phyloP scores from a whole-genome alignment of 1,140 invertebrate species.

The Wasmannia auropunctata region DNA sequence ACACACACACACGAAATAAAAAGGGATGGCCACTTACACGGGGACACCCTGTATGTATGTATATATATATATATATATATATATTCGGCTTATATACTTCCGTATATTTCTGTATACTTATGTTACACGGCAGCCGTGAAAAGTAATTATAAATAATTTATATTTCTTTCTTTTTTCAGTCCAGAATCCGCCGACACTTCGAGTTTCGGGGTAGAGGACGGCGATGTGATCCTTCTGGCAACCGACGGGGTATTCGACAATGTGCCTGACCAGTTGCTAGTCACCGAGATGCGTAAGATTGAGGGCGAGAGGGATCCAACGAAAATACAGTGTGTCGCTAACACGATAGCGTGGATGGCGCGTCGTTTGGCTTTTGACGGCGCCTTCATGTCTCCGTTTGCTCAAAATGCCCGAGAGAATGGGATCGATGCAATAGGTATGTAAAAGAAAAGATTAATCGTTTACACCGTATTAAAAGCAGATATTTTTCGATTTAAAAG shows the following conservation, averaged over 20 bases:
- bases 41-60: too few relatives aligned
- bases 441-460: constrained; percentile 64
- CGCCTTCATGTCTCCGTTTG: constrained; percentile 98
- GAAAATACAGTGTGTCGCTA: constrained; percentile 95
- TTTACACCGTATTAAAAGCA: background rate
- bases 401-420: constrained; percentile 95
- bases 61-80: background rate
- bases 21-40: too few relatives aligned
- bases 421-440: constrained; percentile 96
- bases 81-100: background rate
- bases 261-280: constrained; percentile 95
- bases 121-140: background rate
- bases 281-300: constrained; percentile 91
- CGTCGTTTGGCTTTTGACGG: constrained; percentile 96
- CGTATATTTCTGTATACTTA: constrained; percentile 30
- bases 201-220: constrained; percentile 96
- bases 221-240: constrained; percentile 97
- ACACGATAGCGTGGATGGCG: constrained; percentile 97
- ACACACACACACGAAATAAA: too few relatives aligned
- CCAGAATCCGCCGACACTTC: constrained; percentile 96
- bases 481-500: background rate
- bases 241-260: constrained; percentile 99
- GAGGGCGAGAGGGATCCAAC: constrained; percentile 90
- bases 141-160: constrained; percentile 1
- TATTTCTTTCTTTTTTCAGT: constrained; percentile 84